Evolutionary conservation across 2,888 invertebrate species (phyloP), one percentile per base, ranked within the genome.

Genomic region (Parasteatoda lunata): DNA sequence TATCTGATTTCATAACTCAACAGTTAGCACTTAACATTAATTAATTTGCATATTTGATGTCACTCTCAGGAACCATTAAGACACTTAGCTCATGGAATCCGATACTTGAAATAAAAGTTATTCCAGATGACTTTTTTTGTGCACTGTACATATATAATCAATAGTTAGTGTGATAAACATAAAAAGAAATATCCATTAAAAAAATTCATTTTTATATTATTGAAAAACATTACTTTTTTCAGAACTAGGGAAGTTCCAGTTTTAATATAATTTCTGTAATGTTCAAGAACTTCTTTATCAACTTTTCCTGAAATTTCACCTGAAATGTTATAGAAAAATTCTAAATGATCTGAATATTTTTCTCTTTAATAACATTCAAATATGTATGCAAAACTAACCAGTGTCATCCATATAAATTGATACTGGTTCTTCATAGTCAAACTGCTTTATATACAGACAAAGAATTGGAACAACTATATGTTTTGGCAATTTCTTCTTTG

Each of bases 401-500:
- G 85, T 86, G 68, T 86, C 85, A 86, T 86, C 85, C 65, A 86
- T 70, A 5, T 75, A 68, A 72, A 59, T 49, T 48, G 70, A 30
- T 48, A 54, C 13, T 30, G 77, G 49, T 13, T 77, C 85, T 68
- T 80, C 69, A 52, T 3, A n/a, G 59, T 54, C 72, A 71, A 86
- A 66, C 59, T 86, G 70, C 66, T 80, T 86, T 15, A 86, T 64
- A 49, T 80, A 48, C 47, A 86, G 77, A 86, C 85, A 86, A 45
- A 86, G 76, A 30, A 86, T 30, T 52, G 85, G 85, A 49, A 80
- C 80, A 45, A 80, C 77, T 64, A 86, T 54, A 66, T 86, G 77
- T 45, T 86, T 86, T 8, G 85, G 85, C n/a, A 86, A 77, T 65
- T 80, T 86, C 72, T 77, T 80, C 85, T 86, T 86, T 54, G 80